These are phyloP conservation scores for Albula goreensis DNA, from an alignment of 2,113 vertebrate species.

Conservation along the genomic window DNA sequence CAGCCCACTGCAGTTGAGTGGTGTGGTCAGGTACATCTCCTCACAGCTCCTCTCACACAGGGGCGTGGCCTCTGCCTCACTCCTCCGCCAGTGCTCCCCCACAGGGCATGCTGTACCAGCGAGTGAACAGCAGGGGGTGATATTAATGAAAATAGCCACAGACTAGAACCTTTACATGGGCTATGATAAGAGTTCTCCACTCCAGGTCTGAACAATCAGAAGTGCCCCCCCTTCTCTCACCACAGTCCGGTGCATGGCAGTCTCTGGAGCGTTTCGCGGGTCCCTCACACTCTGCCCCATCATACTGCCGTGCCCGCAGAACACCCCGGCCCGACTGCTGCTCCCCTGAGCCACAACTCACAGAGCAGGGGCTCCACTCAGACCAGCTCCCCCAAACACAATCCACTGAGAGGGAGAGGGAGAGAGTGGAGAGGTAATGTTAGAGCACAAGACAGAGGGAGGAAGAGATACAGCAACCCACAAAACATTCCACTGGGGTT, in stretches of 20 bases:
- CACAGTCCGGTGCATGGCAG: slow-evolving; percentile 59
- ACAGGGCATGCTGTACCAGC: slow-evolving; percentile 69
- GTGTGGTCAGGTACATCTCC: slow-evolving; percentile 60
- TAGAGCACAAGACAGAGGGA: not conserved
- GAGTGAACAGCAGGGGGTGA: not conserved
- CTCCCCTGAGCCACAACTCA: slow-evolving; percentile 66
- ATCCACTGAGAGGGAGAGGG: slow-evolving; percentile 51
- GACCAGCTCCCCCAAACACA: slow-evolving; percentile 76
- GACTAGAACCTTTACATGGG: not conserved
- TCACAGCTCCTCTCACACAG: slow-evolving; percentile 75
- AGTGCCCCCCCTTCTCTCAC: slow-evolving; percentile 48
- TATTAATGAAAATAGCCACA: not conserved
- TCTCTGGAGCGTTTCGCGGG: slow-evolving; percentile 22
- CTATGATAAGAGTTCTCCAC: not conserved
- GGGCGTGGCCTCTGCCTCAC: not conserved
- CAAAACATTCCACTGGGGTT: not conserved
- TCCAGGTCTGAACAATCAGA: not conserved
- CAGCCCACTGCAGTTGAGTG: slow-evolving; percentile 57
- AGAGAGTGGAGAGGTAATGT: no score
- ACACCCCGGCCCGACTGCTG: slow-evolving; percentile 58
- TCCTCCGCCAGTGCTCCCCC: slow-evolving; percentile 73
- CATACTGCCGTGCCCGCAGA: slow-evolving; percentile 48
- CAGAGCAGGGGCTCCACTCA: slow-evolving; percentile 70
- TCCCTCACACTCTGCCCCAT: slow-evolving; percentile 64
- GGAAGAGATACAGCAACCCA: not conserved